A percentile compares a stretch with the other conserved stretches of the same genome.
These are phyloP conservation scores for Achatina immaculata DNA, from an alignment of 1,140 invertebrate species.

Conservation along the genomic window DNA sequence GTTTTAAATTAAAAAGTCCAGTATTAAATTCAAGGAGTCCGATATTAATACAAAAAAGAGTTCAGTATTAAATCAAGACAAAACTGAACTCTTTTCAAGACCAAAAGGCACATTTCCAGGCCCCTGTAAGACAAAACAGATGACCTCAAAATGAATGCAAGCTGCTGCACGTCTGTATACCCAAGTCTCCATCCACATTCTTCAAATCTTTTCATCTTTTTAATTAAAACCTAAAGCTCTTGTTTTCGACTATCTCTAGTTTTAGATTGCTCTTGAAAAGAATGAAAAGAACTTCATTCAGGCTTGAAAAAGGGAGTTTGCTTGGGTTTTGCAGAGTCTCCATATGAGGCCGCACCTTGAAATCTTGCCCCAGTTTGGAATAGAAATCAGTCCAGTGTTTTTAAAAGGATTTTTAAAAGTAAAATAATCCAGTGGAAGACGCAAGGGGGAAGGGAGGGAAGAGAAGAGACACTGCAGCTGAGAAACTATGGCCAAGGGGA, in stretches of 20 bases:
- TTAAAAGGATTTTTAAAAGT: too few relatives aligned
- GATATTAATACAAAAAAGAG: too few relatives aligned
- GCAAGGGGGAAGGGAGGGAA: not conserved
- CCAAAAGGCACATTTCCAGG: too few relatives aligned
- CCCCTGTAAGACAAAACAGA: too few relatives aligned
- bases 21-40: too few relatives aligned
- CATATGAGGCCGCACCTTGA: not conserved
- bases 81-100: too few relatives aligned
- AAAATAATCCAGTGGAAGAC: not conserved
- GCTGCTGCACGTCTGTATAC: not conserved
- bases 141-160: too few relatives aligned
- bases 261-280: not conserved
- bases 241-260: not conserved
- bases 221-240: not conserved
- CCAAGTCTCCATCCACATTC: not conserved
- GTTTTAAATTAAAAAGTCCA: too few relatives aligned
- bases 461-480: constrained; percentile 6
- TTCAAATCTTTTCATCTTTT: not conserved
- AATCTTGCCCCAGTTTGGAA: not conserved
- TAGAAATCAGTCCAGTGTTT: too few relatives aligned
- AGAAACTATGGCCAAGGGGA: constrained; percentile 5
- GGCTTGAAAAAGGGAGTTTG: not conserved
- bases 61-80: too few relatives aligned
- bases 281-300: not conserved
- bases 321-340: not conserved